Conservation (phyloP, 2,888 invertebrate species). For the Pimpla rufipes region DNA sequence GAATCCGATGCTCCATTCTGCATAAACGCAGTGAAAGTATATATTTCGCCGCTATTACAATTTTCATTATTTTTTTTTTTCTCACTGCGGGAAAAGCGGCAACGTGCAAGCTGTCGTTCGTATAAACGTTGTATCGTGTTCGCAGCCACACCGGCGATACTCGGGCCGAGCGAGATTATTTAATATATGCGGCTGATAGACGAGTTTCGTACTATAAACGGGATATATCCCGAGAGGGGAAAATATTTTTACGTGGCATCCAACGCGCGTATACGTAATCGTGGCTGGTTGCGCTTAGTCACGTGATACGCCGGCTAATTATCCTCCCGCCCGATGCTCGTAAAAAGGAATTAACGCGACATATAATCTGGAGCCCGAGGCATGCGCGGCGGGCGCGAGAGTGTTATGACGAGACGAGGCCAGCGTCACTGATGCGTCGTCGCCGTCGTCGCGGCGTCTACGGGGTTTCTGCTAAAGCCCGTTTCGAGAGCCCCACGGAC, state of each 20-base stretch:
- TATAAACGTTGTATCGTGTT: constrained; percentile 32
- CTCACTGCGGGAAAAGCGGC: not conserved
- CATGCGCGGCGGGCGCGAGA: constrained; percentile 10
- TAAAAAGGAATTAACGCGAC: constrained; percentile 58
- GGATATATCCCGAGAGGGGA: constrained; percentile 28
- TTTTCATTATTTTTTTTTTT: not conserved
- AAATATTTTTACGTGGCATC: constrained; percentile 50
- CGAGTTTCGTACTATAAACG: constrained; percentile 23
- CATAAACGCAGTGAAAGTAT: not conserved
- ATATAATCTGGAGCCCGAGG: constrained; percentile 46
- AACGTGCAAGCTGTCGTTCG: constrained; percentile 14
- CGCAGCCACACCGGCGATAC: not conserved
- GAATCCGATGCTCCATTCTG: not conserved
- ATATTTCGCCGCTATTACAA: not conserved
- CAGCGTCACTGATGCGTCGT: constrained; percentile 6
- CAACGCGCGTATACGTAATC: constrained; percentile 50
- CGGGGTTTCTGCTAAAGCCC: constrained; percentile 38
- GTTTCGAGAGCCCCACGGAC: constrained; percentile 48
- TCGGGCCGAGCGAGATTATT: constrained; percentile 27
- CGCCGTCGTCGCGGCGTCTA: constrained; percentile 37
- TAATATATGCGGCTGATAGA: constrained; percentile 28
- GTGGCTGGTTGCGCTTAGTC: constrained; percentile 23
- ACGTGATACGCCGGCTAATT: constrained; percentile 45
- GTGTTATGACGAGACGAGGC: constrained; percentile 26
- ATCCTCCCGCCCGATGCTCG: constrained; percentile 48